Percentiles rank a stretch among this genome's conserved stretches.
These are phyloP conservation scores for Diadegma fenestrale DNA, from an alignment of 2,888 invertebrate genomes.

Conservation along the genomic window DNA sequence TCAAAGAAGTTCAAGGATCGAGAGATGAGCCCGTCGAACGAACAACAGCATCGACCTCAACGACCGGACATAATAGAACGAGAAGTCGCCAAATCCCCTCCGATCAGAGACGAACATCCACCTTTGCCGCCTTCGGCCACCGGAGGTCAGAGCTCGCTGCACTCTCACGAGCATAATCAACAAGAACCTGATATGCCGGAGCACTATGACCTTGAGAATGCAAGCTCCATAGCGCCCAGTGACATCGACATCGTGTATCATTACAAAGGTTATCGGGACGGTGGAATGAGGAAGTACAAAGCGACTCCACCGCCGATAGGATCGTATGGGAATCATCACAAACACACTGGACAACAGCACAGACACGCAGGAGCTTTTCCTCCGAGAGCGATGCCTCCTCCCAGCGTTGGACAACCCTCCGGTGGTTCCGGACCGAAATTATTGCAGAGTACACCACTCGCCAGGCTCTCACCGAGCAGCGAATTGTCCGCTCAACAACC, in stretches of 20 bases:
- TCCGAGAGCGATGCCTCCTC: slow-evolving; percentile 88
- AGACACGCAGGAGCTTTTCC: slow-evolving; percentile 88
- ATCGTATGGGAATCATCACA: slow-evolving; percentile 90
- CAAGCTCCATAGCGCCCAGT: slow-evolving; percentile 98
- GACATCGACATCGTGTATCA: slow-evolving; percentile 99
- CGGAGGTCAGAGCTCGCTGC: slow-evolving; percentile 89
- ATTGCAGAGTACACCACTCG: slow-evolving; percentile 96
- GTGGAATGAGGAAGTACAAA: slow-evolving; percentile 94
- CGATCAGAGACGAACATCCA: slow-evolving; percentile 92
- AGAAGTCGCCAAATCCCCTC: slow-evolving; percentile 94
- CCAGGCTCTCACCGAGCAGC: slow-evolving; percentile 95
- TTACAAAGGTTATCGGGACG: slow-evolving; percentile 97
- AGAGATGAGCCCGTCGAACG: slow-evolving; percentile 89
- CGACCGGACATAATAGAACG: slow-evolving; percentile 97
- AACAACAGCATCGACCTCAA: slow-evolving; percentile 89
- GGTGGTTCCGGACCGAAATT: slow-evolving; percentile 85
- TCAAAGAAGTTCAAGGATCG: slow-evolving; percentile 96
- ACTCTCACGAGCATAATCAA: slow-evolving; percentile 89
- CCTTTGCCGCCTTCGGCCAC: slow-evolving; percentile 89
- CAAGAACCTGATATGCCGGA: slow-evolving; percentile 92
- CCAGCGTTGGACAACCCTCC: slow-evolving; percentile 90
- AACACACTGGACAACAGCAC: slow-evolving; percentile 89
- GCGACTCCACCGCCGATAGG: slow-evolving; percentile 93
- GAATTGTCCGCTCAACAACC: slow-evolving; percentile 96
- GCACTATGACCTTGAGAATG: slow-evolving; percentile 98